Percentiles rank a stretch among this genome's conserved stretches.
phyloP scores from a whole-genome alignment of 2,888 invertebrate species.

The Hofmannophila pseudospretella region DNA sequence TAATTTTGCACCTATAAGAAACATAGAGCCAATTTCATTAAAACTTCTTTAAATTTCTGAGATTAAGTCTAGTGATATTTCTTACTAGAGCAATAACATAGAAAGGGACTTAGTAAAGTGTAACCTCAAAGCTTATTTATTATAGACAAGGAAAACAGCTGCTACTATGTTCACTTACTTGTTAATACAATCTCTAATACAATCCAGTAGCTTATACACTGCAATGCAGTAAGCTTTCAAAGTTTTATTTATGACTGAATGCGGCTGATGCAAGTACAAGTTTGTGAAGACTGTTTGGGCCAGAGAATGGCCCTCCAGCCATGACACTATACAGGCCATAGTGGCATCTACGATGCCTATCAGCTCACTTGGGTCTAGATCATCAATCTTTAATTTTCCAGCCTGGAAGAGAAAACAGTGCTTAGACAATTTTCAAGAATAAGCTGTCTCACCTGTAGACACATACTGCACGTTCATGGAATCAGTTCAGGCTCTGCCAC shows the following conservation, averaged over 20 bases:
- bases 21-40: no score
- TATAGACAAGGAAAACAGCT: no score
- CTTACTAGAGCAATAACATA: no score
- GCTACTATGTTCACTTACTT: constrained; percentile 83
- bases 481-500: no score
- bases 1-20: no score
- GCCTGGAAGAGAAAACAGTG: constrained; percentile 73
- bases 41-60: no score
- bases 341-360: constrained; percentile 97
- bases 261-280: constrained; percentile 94
- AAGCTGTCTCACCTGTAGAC: no score
- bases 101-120: no score
- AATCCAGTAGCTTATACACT: constrained; percentile 92
- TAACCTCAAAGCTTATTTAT: no score
- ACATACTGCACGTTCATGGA: not conserved
- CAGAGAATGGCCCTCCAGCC: constrained; percentile 97
- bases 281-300: constrained; percentile 99
- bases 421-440: no score
- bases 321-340: constrained; percentile 95
- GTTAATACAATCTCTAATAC: constrained; percentile 92
- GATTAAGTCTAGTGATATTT: no score
- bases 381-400: constrained; percentile 86
- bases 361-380: constrained; percentile 86
- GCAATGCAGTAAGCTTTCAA: constrained; percentile 92
- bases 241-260: constrained; percentile 87